Evolutionary conservation across 2,888 invertebrate species (phyloP).

Genomic region (Macaria liturata): DNA sequence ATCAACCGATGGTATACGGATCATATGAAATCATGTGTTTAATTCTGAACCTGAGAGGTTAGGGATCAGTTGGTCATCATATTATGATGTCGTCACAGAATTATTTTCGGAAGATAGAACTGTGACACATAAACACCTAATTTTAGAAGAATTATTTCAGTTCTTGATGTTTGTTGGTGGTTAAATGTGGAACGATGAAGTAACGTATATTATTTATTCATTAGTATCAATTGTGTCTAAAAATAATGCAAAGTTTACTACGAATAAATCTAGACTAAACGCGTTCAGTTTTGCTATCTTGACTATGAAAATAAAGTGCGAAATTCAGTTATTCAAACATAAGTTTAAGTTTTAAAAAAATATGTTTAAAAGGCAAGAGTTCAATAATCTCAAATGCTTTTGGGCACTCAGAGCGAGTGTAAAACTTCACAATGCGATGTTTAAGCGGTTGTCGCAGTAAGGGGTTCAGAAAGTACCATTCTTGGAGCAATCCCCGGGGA

Average conservation of each 20-base stretch:
- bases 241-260: no score
- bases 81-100: conserved; percentile 5
- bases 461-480: conserved; percentile 41
- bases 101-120: conserved; percentile 9
- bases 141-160: conserved; percentile 5
- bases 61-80: background rate
- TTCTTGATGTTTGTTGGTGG: background rate
- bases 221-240: no score
- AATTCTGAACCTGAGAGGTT: conserved; percentile 11
- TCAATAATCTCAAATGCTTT: no score
- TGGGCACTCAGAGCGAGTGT: background rate
- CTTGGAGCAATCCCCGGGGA: conserved; percentile 40
- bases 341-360: no score
- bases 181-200: no score
- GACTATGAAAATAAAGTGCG: no score
- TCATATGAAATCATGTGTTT: conserved; percentile 24
- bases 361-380: no score
- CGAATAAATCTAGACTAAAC: no score
- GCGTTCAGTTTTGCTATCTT: no score
- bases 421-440: conserved; percentile 25
- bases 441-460: conserved; percentile 30
- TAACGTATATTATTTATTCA: no score
- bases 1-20: conserved; percentile 17
- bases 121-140: conserved; percentile 8
- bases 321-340: no score